These are phyloP conservation scores for Sarcophaga peregrina DNA, from an alignment of 1,140 invertebrate species.

Conservation along the genomic window DNA sequence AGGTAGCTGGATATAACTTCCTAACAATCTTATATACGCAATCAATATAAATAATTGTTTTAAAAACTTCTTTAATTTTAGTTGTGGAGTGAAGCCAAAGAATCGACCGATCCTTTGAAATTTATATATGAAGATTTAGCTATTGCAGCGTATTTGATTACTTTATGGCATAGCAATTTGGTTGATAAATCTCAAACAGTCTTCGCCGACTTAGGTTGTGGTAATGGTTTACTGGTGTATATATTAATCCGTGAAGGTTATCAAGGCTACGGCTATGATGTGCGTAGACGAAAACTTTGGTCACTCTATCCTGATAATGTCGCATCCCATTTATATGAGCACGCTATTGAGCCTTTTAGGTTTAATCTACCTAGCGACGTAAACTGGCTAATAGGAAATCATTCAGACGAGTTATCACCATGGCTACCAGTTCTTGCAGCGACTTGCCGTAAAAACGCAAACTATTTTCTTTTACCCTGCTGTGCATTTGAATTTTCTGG, in stretches of 20 bases:
- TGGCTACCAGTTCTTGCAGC: slow-evolving; percentile 96
- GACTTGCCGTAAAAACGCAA: slow-evolving; percentile 74
- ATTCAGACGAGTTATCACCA: slow-evolving; percentile 97
- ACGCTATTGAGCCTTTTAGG: slow-evolving; percentile 77
- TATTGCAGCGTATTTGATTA: slow-evolving; percentile 91
- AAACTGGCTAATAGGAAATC: slow-evolving; percentile 98
- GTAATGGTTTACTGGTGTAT: slow-evolving; percentile 94
- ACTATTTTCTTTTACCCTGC: slow-evolving; percentile 93
- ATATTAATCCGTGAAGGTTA: slow-evolving; percentile 87
- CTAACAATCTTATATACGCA: no score
- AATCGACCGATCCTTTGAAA: slow-evolving; percentile 92
- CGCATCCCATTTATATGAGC: slow-evolving; percentile 68
- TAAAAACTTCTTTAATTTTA: slow-evolving; percentile 31
- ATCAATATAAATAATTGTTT: background rate
- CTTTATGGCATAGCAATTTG: slow-evolving; percentile 76
- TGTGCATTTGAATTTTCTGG: slow-evolving; percentile 93
- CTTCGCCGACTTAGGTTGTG: slow-evolving; percentile 96
- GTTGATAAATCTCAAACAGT: slow-evolving; percentile 65
- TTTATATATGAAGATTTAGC: slow-evolving; percentile 97
- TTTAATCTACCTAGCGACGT: slow-evolving; percentile 77
- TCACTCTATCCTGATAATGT: slow-evolving; percentile 75
- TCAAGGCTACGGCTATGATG: slow-evolving; percentile 89
- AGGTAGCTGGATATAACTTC: slow-evolving; percentile 67
- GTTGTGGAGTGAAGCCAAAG: slow-evolving; percentile 75
- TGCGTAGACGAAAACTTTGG: slow-evolving; percentile 92